A percentile compares a stretch with the other conserved stretches of the same genome.
Conservation (phyloP, 1,140 invertebrate species). For the Drosophila ohnishii region DNA sequence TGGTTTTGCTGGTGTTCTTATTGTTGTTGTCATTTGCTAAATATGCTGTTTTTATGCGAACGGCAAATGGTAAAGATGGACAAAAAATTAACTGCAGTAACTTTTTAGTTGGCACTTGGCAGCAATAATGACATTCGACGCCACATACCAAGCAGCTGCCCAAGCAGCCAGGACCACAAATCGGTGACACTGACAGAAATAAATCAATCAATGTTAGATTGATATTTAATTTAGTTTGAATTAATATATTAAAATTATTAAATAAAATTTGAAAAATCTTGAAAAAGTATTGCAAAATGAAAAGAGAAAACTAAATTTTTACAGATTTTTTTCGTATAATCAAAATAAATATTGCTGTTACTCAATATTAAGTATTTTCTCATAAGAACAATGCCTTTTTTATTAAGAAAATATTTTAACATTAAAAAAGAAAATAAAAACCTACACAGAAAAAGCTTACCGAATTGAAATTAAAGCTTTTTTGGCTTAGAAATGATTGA, state of each 20-base stretch:
- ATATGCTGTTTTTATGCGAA: slow-evolving; percentile 82
- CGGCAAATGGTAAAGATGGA: slow-evolving; percentile 74
- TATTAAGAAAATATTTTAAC: too few species aligned
- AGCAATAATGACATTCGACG: slow-evolving; percentile 83
- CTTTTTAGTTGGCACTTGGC: slow-evolving; percentile 82
- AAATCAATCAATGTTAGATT: background rate
- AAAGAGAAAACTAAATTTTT: background rate
- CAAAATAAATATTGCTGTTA: too few species aligned
- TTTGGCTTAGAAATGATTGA: background rate
- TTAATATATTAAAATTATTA: too few species aligned
- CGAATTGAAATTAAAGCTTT: too few species aligned
- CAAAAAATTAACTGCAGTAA: slow-evolving; percentile 81
- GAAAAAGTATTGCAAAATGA: background rate
- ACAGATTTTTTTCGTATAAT: too few species aligned
- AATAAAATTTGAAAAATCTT: too few species aligned
- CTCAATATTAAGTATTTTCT: too few species aligned
- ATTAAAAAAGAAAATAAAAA: background rate
- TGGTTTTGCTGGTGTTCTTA: slow-evolving; percentile 25
- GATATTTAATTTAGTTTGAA: background rate
- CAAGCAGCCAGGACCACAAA: slow-evolving; percentile 47
- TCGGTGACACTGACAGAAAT: slow-evolving; percentile 2
- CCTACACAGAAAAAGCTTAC: too few species aligned
- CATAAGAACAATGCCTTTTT: too few species aligned
- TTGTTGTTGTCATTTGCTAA: slow-evolving; percentile 82
- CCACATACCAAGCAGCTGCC: slow-evolving; percentile 79